Base-by-base conservation (phyloP, 2,113 vertebrate species). In the Spea multiplicata region DNA sequence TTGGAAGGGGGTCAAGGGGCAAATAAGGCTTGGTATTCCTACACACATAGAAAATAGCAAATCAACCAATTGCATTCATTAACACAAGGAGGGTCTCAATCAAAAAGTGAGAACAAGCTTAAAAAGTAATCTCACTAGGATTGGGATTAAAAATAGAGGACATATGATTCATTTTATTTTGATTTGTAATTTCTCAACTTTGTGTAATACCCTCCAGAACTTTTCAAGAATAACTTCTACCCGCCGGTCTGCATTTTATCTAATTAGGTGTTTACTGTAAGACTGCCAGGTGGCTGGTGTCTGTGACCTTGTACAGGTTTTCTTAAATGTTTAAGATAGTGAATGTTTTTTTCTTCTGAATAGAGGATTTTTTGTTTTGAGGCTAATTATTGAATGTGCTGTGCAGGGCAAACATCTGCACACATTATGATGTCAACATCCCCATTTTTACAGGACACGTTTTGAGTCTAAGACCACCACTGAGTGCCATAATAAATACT, bases 361-460 rank as follows among this genome's bases (percentile, higher is more conserved):
- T 68, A 80, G 71, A 74, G 71, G 45, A n/a, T 68, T 80, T 80
- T 80, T 80, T 80, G 68, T 80, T 80, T 80, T 73, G 71, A 68
- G 62, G 61, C 71, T 74, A 80, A 80, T 80, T 80, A 80, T 73
- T 74, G 71, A 80, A 80, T 74, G 50, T 68, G 78, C 52, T 44
- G 53, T 64, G 53, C 16, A 13, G 64, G 66, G 78, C 71, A 80
- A 72, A 80, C 78, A 80, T 80, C 78, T 80, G 78, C 78, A 74
- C 78, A 80, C 78, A 80, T 80, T 71, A 80, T 80, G 78, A 71
- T 80, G 71, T 74, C 64, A 68, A 53, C 62, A 61, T 80, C 71
- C 71, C 66, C 55, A 67, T 68, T 67, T 71, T 80, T 74, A 74
- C 78, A 80, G 78, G 78, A 80, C 78, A 80, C 64, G 78, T 74